Base-by-base conservation (phyloP, 2,888 invertebrate species). In the Dryomyza anilis region DNA sequence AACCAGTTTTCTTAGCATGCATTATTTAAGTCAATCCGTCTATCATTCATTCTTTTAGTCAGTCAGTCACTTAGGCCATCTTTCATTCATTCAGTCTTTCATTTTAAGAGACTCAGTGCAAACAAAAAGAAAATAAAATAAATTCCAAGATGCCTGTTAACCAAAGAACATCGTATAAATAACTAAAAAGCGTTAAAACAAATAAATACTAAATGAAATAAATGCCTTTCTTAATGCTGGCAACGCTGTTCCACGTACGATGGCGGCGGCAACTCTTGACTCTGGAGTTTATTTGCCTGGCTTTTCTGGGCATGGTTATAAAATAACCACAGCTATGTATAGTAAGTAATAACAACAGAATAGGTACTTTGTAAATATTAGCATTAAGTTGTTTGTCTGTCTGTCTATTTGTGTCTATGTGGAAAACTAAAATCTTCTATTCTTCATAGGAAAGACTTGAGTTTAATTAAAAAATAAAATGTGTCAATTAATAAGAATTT, bases 131-230 rank as follows among this genome's bases (percentile, higher is more conserved):
- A 27, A 14, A 33, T 16, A 23, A 14, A 33, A 33, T 27, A 52
- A 50, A 61, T 43, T 27, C 27, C 33, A 39, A 27, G 21, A 25
- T 43, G 21, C 52, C 43, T 61, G 53, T 53, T 61, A 61, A 52
- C 61, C 25, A 39, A 27, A 48, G 16, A 46, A 56, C 8, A 63
- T 43, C 48, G 56, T 23, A 45, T 63, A 63, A 63, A 63, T 56
- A 63, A 56, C 56, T 63, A 48, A 63, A 63, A 55, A 63, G 63
- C 56, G 56, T 56, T 56, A 63, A 63, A 56, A 63, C 63, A 63
- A 63, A 62, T 62, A 62, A 62, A 63, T 56, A 56, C 48, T 10
- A 36, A 63, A 63, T 48, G 46, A 55, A 53, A 43, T 53, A 61
- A 53, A 61, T 53, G 27, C 33, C 21, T 29, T 29, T 25, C 52